These are phyloP conservation scores for Helicoverpa zea DNA, from an alignment of 1,140 invertebrate species.

Conservation along the genomic window DNA sequence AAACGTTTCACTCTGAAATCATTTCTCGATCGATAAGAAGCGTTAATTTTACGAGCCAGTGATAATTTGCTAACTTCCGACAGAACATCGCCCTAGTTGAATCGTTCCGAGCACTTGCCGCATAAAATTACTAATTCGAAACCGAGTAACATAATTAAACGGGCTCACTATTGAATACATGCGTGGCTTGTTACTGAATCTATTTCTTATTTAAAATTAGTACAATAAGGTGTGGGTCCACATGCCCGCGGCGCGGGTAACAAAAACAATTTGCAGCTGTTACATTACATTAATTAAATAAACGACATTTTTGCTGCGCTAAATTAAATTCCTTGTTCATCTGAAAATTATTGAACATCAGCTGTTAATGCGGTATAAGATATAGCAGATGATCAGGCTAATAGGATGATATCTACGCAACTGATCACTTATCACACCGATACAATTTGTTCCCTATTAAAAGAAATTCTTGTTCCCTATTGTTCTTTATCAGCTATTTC, in stretches of 20 bases:
- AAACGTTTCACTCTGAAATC: conserved; percentile 71
- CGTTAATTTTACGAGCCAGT: conserved; percentile 86
- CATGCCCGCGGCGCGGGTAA: conserved; percentile 16
- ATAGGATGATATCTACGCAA: not conserved
- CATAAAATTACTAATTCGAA: conserved; percentile 73
- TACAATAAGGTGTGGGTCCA: conserved; percentile 36
- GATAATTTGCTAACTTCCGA: conserved; percentile 87
- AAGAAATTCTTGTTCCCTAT: not conserved
- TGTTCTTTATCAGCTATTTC: conserved; percentile 15
- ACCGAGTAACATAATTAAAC: conserved; percentile 65
- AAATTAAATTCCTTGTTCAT: conserved; percentile 34
- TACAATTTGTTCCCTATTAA: conserved; percentile 13
- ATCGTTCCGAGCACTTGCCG: conserved; percentile 81
- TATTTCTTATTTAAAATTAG: conserved; percentile 32
- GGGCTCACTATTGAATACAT: not conserved
- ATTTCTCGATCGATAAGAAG: conserved; percentile 85
- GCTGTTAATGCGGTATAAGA: conserved; percentile 5
- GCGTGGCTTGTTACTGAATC: conserved; percentile 21
- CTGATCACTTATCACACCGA: conserved; percentile 12
- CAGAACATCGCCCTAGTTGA: conserved; percentile 83
- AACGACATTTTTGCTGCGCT: conserved; percentile 31
- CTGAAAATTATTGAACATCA: conserved; percentile 30
- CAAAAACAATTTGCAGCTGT: conserved; percentile 47
- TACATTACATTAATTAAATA: conserved; percentile 47
- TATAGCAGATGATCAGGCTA: conserved; percentile 11